Conservation (phyloP, 2,888 invertebrate species). For the Dascillus cervinus region DNA sequence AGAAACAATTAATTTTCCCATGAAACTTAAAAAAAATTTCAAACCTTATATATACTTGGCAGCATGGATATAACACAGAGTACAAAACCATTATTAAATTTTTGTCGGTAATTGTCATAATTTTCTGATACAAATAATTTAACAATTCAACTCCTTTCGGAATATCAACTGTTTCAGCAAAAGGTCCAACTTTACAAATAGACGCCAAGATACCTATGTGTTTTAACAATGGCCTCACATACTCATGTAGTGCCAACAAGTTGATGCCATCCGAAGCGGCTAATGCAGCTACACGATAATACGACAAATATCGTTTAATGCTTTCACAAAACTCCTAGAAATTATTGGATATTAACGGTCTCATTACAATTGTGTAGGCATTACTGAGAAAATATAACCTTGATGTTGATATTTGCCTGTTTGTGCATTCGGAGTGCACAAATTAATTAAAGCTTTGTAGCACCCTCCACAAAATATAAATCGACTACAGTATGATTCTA, state of each 20-base stretch:
- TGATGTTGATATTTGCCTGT: slow-evolving; percentile 28
- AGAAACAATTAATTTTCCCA: slow-evolving; percentile 5
- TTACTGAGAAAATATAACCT: slow-evolving; percentile 36
- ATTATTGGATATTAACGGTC: neutral
- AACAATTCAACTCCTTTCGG: slow-evolving; percentile 52
- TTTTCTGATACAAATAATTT: slow-evolving; percentile 58
- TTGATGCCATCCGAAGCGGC: slow-evolving; percentile 28
- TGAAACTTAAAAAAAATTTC: slow-evolving; percentile 3
- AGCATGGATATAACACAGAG: slow-evolving; percentile 37
- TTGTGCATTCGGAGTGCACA: slow-evolving; percentile 28
- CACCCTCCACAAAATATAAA: slow-evolving; percentile 34
- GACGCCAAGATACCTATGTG: slow-evolving; percentile 50
- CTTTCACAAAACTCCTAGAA: slow-evolving; percentile 56
- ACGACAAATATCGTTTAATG: slow-evolving; percentile 51
- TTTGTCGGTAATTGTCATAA: slow-evolving; percentile 50
- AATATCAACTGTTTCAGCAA: slow-evolving; percentile 25
- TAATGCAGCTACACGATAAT: slow-evolving; percentile 47
- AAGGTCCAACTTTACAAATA: slow-evolving; percentile 46
- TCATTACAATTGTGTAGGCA: neutral
- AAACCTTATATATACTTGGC: slow-evolving; percentile 39
- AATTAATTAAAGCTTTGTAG: slow-evolving; percentile 32
- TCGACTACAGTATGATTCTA: slow-evolving; percentile 29
- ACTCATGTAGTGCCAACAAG: slow-evolving; percentile 31
- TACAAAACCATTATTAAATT: slow-evolving; percentile 51
- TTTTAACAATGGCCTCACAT: slow-evolving; percentile 44